phyloP scores from a whole-genome alignment of 2,113 vertebrate genomes.

The Gracilinanus agilis region DNA sequence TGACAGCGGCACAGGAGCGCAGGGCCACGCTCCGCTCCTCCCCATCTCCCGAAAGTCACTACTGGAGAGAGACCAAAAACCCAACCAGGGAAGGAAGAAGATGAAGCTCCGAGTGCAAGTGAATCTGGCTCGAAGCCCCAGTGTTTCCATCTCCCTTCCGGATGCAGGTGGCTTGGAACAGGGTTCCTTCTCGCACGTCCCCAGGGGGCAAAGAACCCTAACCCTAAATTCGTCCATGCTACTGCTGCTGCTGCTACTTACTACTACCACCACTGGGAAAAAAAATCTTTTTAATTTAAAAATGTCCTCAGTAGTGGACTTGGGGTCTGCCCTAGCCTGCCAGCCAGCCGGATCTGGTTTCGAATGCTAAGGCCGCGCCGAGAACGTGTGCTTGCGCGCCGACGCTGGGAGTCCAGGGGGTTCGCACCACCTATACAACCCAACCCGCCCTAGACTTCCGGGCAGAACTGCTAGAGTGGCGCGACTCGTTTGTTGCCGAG shows the following conservation, averaged over 20 bases:
- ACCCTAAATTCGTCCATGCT: too few relatives aligned
- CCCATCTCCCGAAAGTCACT: neutral
- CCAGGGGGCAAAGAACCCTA: neutral
- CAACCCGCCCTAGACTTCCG: neutral
- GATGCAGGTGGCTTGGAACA: neutral
- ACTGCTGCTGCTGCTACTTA: too few relatives aligned
- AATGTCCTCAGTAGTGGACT: neutral
- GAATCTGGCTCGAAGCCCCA: neutral
- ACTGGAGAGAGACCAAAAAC: neutral
- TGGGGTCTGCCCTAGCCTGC: neutral
- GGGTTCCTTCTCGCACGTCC: neutral
- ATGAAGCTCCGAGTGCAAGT: neutral
- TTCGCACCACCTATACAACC: neutral
- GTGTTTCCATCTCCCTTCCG: neutral
- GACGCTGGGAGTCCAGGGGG: neutral
- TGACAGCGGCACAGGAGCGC: neutral
- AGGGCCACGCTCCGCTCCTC: neutral
- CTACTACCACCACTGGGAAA: too few relatives aligned
- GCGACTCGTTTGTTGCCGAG: neutral
- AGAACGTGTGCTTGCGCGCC: neutral
- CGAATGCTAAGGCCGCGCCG: neutral
- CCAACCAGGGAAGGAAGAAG: neutral
- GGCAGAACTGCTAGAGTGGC: neutral
- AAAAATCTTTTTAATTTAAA: too few relatives aligned
- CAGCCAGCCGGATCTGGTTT: neutral